Evolutionary conservation across 2,888 invertebrate species (phyloP).

Genomic region (Drosophila meridiana): DNA sequence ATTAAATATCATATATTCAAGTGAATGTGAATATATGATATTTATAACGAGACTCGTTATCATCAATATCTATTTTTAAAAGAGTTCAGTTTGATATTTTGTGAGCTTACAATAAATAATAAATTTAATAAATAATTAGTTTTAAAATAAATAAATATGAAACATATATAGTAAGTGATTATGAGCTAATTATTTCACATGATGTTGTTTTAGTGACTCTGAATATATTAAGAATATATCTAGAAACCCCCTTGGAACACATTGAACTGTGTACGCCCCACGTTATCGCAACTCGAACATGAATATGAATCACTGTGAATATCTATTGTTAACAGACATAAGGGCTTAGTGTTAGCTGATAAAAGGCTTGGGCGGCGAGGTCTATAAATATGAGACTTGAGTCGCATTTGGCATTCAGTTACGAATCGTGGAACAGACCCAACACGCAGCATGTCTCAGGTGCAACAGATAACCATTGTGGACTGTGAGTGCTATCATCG

Average conservation of each 20-base stretch:
- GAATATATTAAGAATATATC: too few relatives aligned
- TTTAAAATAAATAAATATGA: too few relatives aligned
- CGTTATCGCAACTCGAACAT: neutral
- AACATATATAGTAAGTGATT: too few relatives aligned
- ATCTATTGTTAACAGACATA: neutral
- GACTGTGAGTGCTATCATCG: conserved; percentile 14
- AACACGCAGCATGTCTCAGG: conserved; percentile 5
- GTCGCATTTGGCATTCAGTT: conserved; percentile 9
- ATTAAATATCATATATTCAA: too few relatives aligned
- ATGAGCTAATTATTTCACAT: too few relatives aligned
- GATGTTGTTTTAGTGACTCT: too few relatives aligned
- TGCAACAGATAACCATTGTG: conserved; percentile 19
- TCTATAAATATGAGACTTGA: conserved; percentile 13
- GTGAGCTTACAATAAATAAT: too few relatives aligned
- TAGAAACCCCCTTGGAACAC: neutral
- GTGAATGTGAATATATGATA: too few relatives aligned
- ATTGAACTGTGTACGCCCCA: neutral
- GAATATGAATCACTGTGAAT: conserved; percentile 18
- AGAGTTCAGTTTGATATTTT: too few relatives aligned
- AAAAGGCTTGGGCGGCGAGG: neutral
- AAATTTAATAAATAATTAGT: too few relatives aligned
- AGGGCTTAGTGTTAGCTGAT: conserved; percentile 7
- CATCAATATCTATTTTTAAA: too few relatives aligned
- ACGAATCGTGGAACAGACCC: neutral
- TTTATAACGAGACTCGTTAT: too few relatives aligned